Base-by-base conservation (phyloP, 2,888 invertebrate species). In the Tiphia femorata region DNA sequence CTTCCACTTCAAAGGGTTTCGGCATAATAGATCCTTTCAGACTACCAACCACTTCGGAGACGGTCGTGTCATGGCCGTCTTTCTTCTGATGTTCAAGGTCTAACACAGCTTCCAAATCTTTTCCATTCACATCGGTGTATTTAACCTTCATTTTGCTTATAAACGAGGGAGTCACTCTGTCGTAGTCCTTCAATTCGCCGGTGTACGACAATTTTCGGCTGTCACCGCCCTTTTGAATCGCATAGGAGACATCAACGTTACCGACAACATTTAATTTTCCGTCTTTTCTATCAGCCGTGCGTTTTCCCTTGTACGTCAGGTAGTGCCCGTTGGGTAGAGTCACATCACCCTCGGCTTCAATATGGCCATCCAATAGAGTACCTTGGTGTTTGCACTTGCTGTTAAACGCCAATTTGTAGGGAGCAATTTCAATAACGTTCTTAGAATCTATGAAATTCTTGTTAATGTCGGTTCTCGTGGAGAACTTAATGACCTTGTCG, bases 401-500 rank as follows among this genome's bases (percentile, higher is more conserved):
- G 56, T 87, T 86, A 0, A 85, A 57, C 16, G 84, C 78, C 5
- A 87, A 66, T 54, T 86, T 87, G 42, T 88, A 80, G 0, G 84
- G 84, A 1, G 85, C 77, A 2, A 86, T 56, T 35, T 88, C 86
- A 0, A 88, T 58, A 1, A 83, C 70, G 67, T 88, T 90, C 73
- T 90, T 91, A 1, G 92, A 88, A 19, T 90, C 88, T 0, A 91
- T 35, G 1, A 86, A 16, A 5, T 84, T 84, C 3, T 84, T 85
- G 25, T 84, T 86, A 0, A 86, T 64, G 60, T 87, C 87, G 49
- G 87, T 88, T 61, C 87, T 86, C 0, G 93, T 91, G 25, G 87
- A 87, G 30, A 93, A 70, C 54, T 87, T 86, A 2, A 94, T 68
- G 69, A 90, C 91, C 70, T 91, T 90, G 37, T 84, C 87, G 37